Evolutionary conservation across 30 jellyfish, hydroid and myxozoan genomes (phyloP).

Genomic region (Cassiopea xamachana): DNA sequence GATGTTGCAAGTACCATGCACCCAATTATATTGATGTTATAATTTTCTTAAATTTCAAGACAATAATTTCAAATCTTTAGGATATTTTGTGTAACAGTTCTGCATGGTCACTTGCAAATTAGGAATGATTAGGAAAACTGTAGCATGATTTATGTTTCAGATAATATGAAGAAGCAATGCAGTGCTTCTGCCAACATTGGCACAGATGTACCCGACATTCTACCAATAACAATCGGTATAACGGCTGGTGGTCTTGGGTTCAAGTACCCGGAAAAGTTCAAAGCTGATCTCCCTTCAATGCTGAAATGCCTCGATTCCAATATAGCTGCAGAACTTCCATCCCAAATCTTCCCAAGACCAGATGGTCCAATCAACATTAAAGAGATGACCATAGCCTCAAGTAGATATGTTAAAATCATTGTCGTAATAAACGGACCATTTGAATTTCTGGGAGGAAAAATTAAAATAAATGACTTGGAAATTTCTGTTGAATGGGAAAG

Average conservation of each 20-base stretch:
- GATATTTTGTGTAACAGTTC: too few relatives aligned
- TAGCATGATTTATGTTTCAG: slow-evolving; percentile 3
- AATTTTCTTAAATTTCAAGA: too few relatives aligned
- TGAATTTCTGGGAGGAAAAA: slow-evolving; percentile 64
- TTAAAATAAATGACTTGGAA: slow-evolving; percentile 51
- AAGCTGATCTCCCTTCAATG: slow-evolving; percentile 72
- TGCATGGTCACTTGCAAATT: background rate
- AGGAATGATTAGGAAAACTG: background rate
- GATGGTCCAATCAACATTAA: slow-evolving; percentile 66
- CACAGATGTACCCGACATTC: slow-evolving; percentile 56
- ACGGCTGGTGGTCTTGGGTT: slow-evolving; percentile 60
- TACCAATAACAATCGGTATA: slow-evolving; percentile 50
- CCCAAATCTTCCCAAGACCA: slow-evolving; percentile 65
- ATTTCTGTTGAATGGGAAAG: slow-evolving; percentile 41
- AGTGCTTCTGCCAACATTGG: slow-evolving; percentile 16
- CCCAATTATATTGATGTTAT: too few relatives aligned
- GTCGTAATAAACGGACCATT: slow-evolving; percentile 67
- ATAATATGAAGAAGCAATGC: slow-evolving; percentile 62
- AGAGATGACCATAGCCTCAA: slow-evolving; percentile 51
- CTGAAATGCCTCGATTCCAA: slow-evolving; percentile 73
- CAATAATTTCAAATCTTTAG: too few relatives aligned
- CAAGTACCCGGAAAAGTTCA: slow-evolving; percentile 64
- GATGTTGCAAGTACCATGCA: too few relatives aligned
- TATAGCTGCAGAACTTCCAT: slow-evolving; percentile 70
- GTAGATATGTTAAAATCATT: slow-evolving; percentile 39